Evolutionary conservation across 2,113 vertebrate species (phyloP).

Genomic region (Pachyramphus minor): DNA sequence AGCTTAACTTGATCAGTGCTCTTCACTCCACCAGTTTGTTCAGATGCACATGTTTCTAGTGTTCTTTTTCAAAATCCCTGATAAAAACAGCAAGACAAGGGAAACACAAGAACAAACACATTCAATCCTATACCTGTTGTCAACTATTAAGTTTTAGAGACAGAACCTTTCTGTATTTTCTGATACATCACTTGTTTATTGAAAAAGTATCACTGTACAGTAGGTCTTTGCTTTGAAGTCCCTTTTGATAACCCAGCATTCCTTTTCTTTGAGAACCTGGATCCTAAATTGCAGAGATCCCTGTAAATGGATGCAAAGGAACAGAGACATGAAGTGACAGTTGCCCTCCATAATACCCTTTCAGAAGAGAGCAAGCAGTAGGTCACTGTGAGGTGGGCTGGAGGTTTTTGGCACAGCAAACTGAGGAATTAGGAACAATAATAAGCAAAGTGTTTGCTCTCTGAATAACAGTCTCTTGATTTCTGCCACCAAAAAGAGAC

Average conservation of each 20-base stretch:
- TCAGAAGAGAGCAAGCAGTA: not conserved
- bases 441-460: slow-evolving; percentile 32
- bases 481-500: not conserved
- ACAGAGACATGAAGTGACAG: not conserved
- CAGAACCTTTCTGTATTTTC: not conserved
- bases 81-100: not conserved
- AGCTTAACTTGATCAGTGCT: not conserved
- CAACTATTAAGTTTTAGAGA: not conserved
- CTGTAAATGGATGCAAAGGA: not conserved
- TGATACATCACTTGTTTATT: not conserved
- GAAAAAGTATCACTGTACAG: not conserved
- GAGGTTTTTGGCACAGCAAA: not conserved
- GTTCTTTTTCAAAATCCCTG: not conserved
- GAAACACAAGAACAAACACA: not conserved
- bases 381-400: not conserved
- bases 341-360: not conserved
- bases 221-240: not conserved
- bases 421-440: slow-evolving; percentile 19
- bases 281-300: not conserved
- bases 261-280: not conserved
- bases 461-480: slow-evolving; percentile 27
- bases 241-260: not conserved
- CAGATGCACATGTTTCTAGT: not conserved
- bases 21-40: not conserved
- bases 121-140: not conserved